Evolutionary conservation across 2,888 invertebrate species (phyloP).

Genomic region (Archips xylosteana): DNA sequence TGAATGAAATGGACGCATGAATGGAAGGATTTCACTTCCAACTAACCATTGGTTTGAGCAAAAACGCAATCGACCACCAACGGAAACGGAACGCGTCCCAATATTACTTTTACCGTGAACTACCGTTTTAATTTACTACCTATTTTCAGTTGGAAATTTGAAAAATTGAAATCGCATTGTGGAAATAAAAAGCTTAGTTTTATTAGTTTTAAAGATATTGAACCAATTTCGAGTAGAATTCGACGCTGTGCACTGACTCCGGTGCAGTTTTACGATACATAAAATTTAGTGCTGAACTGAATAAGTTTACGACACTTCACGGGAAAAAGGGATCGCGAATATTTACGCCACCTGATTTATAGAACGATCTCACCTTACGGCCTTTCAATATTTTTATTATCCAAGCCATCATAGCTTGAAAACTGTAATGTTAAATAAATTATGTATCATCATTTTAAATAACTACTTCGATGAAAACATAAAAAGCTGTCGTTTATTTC

Average conservation of each 20-base stretch:
- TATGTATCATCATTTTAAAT: slow-evolving; percentile 27
- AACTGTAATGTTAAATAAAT: slow-evolving; percentile 23
- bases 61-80: slow-evolving; percentile 59
- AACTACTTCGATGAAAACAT: not conserved
- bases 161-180: slow-evolving; percentile 15
- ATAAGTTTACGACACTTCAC: slow-evolving; percentile 59
- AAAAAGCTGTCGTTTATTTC: not conserved
- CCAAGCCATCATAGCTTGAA: slow-evolving; percentile 1
- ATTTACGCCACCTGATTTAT: slow-evolving; percentile 48
- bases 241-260: slow-evolving; percentile 48
- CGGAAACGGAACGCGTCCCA: slow-evolving; percentile 42
- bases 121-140: slow-evolving; percentile 1
- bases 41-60: slow-evolving; percentile 71
- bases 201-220: slow-evolving; percentile 52
- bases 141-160: slow-evolving; percentile 23
- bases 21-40: slow-evolving; percentile 76
- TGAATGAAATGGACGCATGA: slow-evolving; percentile 63
- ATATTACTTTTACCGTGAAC: not conserved
- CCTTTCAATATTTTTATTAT: slow-evolving; percentile 36
- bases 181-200: slow-evolving; percentile 37
- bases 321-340: slow-evolving; percentile 51
- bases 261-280: slow-evolving; percentile 69
- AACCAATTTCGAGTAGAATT: slow-evolving; percentile 52
- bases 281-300: slow-evolving; percentile 61
- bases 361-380: slow-evolving; percentile 33